Evolutionary conservation across 2,113 vertebrate genomes (phyloP), one percentile per base, ranked within the genome.

Genomic region (Misgurnus anguillicaudatus): DNA sequence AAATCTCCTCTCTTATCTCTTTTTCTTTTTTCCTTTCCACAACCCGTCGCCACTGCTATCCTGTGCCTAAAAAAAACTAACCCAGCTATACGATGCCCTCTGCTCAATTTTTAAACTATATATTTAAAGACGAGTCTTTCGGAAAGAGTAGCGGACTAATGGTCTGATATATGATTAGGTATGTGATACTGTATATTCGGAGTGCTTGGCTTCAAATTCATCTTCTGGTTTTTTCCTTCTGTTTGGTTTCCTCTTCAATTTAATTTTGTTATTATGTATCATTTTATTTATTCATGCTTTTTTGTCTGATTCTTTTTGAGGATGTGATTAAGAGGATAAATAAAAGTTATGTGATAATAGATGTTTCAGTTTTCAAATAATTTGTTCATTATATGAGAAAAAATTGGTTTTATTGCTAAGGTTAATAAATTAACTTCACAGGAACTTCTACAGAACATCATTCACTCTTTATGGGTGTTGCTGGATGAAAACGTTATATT

Each of bases 291-390:
- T 75, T 82, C 74, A 62, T 80, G 82, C 84, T 88, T 90, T 86
- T 83, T 81, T 80, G 89, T 87, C 90, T 91, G 85, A 89, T 87
- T 85, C 85, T 91, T 89, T 93, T 87, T 83, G 65, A 84, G 66
- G 77, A 87, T 82, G 64, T 81, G 75, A 89, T 77, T 87, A 81
- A 87, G 86, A 89, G 86, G 81, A 88, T 87, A 39, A 93, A 91
- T 93, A 92, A 93, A 93, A 82, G 77, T 80, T 82, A 84, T 91
- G 85, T 90, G 86, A 90, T 64, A 85, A 85, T 84, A 75, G 55
- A 6, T 77, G 66, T 21, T 17, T 42, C 61, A 67, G 69, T 75
- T 76, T 80, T 68, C 21, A 10, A 61, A 51, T 14, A 76, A 53
- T 58, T 71, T 77, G 48, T 68, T 51, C 75, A 71, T 73, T 17